Percentiles rank a stretch among this genome's conserved stretches.
Conservation (phyloP, 2,113 vertebrate genomes). For the Grus americana region DNA sequence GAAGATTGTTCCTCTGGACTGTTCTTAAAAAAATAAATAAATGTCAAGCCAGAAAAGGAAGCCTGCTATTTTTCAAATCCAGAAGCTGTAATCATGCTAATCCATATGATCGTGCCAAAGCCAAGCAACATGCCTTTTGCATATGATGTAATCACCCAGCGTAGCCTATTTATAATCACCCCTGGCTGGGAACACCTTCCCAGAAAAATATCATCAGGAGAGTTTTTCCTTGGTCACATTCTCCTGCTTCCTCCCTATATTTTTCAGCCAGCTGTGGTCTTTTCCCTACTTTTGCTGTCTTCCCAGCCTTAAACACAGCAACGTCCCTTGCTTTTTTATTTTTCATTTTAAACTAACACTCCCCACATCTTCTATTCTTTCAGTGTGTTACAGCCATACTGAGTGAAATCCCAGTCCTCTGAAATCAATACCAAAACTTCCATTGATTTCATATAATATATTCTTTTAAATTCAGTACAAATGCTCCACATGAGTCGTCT, state of each 20-base stretch:
- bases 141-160: conserved; percentile 1
- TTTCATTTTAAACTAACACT: background rate
- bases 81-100: conserved; percentile 48
- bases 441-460: conserved; percentile 60
- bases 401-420: background rate
- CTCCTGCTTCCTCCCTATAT: background rate
- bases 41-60: conserved; percentile 36
- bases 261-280: background rate
- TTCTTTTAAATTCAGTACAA: conserved; percentile 60
- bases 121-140: conserved; percentile 25
- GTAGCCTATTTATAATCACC: background rate
- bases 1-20: conserved; percentile 20
- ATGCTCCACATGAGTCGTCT: conserved; percentile 12
- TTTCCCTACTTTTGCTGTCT: background rate
- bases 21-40: conserved; percentile 56
- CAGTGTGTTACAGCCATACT: background rate
- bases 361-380: background rate
- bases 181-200: background rate
- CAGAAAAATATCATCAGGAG: background rate
- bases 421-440: conserved; percentile 61
- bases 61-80: conserved; percentile 57
- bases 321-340: background rate
- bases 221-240: background rate
- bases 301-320: background rate
- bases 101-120: conserved; percentile 32